Percentiles rank a stretch among this genome's conserved stretches.
These are phyloP conservation scores for Barbus barbus DNA, from an alignment of 2,113 vertebrate species.

Conservation along the genomic window DNA sequence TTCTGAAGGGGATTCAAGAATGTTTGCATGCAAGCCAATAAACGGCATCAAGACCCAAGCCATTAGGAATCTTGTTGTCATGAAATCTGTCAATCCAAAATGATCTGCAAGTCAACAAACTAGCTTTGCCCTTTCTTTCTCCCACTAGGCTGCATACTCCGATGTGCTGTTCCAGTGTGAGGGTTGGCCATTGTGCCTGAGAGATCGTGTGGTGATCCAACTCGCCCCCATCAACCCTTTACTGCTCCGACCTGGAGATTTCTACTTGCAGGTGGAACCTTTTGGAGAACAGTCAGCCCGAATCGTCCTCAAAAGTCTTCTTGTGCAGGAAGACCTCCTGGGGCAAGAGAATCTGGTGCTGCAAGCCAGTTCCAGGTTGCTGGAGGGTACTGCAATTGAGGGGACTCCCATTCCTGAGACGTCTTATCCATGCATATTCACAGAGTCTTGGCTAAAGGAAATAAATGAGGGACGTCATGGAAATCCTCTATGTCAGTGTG, in stretches of 20 bases:
- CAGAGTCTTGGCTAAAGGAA: conserved; percentile 83
- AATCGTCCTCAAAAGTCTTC: conserved; percentile 86
- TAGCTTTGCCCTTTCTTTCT: conserved; percentile 1
- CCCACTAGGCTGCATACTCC: conserved; percentile 81
- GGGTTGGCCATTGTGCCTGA: conserved; percentile 93
- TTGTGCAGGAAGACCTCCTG: conserved; percentile 72
- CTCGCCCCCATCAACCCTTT: conserved; percentile 86
- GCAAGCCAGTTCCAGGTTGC: conserved; percentile 42
- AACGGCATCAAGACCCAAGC: background rate
- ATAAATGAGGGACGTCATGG: conserved; percentile 77
- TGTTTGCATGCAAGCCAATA: conserved; percentile 16
- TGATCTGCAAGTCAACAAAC: background rate
- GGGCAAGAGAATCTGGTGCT: conserved; percentile 43
- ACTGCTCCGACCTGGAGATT: conserved; percentile 88
- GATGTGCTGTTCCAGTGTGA: conserved; percentile 89
- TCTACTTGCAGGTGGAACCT: conserved; percentile 90
- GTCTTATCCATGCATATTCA: conserved; percentile 85
- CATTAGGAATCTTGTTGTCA: background rate
- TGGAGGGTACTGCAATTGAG: conserved; percentile 73
- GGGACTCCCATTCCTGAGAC: conserved; percentile 81
- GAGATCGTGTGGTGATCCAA: conserved; percentile 86
- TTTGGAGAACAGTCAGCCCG: conserved; percentile 82
- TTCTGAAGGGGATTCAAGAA: conserved; percentile 31
- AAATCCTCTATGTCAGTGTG: conserved; percentile 77
- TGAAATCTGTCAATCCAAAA: background rate